A percentile compares a stretch with the other conserved stretches of the same genome.
Conservation (phyloP, 1,140 invertebrate species). For the Lepidurus couesii region DNA sequence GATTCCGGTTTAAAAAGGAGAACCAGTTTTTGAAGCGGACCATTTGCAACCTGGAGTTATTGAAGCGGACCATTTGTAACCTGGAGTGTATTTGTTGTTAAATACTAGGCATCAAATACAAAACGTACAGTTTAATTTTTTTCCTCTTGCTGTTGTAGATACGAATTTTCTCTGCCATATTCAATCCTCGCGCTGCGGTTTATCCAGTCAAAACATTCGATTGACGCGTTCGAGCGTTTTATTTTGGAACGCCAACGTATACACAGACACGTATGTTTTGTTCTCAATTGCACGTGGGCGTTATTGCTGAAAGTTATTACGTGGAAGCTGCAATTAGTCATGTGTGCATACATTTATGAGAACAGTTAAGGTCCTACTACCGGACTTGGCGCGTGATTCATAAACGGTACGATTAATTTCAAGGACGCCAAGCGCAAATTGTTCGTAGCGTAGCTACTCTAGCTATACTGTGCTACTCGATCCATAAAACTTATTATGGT, state of each 20-base stretch:
- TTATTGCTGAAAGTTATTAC: not conserved
- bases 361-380: too few relatives aligned
- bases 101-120: not conserved
- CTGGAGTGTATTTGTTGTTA: not conserved
- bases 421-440: not conserved
- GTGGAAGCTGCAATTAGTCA: too few relatives aligned
- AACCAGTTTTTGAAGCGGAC: not conserved
- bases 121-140: not conserved
- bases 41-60: not conserved
- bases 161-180: not conserved
- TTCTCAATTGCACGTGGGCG: not conserved
- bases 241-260: not conserved
- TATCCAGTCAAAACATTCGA: too few relatives aligned
- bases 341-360: too few relatives aligned
- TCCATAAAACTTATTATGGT: too few relatives aligned
- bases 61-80: not conserved
- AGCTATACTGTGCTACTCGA: too few relatives aligned
- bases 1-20: not conserved
- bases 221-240: not conserved
- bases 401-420: not conserved
- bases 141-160: not conserved
- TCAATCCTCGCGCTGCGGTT: not conserved
- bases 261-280: not conserved
- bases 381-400: not conserved
- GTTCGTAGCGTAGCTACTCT: not conserved